These are phyloP conservation scores for Oreochromis niloticus DNA, from an alignment of 2,113 vertebrate species.

Conservation along the genomic window DNA sequence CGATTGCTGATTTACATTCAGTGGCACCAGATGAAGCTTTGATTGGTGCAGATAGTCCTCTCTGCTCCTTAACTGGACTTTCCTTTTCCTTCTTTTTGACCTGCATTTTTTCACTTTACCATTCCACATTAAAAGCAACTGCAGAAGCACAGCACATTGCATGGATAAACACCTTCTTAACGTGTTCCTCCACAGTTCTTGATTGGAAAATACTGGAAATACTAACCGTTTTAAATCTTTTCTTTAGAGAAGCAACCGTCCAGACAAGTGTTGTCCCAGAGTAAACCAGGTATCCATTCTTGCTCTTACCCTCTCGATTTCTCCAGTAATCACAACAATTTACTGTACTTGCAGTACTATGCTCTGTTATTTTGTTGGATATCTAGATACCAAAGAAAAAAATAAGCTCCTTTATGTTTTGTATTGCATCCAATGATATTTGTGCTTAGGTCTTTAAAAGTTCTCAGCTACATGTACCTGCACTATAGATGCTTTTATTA, in stretches of 20 bases:
- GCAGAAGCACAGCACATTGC: neutral
- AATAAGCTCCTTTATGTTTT: neutral
- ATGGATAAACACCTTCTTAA: neutral
- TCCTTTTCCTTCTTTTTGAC: neutral
- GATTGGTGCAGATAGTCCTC: neutral
- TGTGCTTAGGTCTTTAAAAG: neutral
- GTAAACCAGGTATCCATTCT: conserved; percentile 46
- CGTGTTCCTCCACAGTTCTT: neutral
- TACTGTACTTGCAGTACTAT: neutral
- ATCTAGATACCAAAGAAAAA: neutral
- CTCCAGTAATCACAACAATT: neutral
- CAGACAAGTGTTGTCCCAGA: conserved; percentile 30
- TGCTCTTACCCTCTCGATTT: neutral
- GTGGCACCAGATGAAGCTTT: neutral
- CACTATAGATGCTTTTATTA: neutral
- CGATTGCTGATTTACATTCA: neutral
- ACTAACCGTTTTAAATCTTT: conserved; percentile 33
- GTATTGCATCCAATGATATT: neutral
- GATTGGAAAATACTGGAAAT: neutral
- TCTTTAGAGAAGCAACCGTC: conserved; percentile 29
- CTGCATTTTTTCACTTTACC: neutral
- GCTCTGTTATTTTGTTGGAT: neutral
- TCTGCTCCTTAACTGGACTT: neutral
- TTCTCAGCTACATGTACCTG: neutral
- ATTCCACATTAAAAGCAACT: neutral